phyloP scores from a whole-genome alignment of 2,888 invertebrate genomes.

The Eristalis intricaria region DNA sequence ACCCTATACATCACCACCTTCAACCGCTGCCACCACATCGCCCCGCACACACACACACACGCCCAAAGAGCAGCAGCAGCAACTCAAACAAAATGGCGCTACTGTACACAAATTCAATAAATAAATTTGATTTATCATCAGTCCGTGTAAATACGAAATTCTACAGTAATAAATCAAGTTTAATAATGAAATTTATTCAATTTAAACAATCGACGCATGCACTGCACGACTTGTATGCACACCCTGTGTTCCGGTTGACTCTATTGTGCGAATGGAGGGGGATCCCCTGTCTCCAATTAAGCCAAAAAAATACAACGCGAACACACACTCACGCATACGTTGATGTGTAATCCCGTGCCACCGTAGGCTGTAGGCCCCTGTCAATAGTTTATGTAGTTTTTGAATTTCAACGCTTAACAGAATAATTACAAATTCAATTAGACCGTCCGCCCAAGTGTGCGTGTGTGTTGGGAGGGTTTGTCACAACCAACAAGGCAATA shows the following conservation, averaged over 20 bases:
- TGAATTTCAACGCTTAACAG: slow-evolving; percentile 27
- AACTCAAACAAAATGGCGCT: slow-evolving; percentile 15
- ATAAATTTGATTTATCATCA: slow-evolving; percentile 68
- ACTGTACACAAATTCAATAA: slow-evolving; percentile 57
- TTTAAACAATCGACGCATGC: slow-evolving; percentile 58
- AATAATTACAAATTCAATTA: slow-evolving; percentile 42
- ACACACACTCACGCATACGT: no score
- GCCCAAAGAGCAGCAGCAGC: not conserved
- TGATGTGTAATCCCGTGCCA: no score
- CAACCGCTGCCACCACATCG: not conserved
- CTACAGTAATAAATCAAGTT: slow-evolving; percentile 63
- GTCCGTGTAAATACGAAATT: slow-evolving; percentile 59
- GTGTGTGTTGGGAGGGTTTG: not conserved
- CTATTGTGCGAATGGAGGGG: slow-evolving; percentile 7
- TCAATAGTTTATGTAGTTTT: slow-evolving; percentile 10
- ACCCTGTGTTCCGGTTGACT: not conserved
- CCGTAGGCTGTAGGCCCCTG: not conserved
- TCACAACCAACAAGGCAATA: not conserved
- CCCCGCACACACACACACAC: not conserved
- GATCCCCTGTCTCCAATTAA: slow-evolving; percentile 29
- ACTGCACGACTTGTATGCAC: not conserved
- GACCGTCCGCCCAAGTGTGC: not conserved
- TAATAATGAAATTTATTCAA: slow-evolving; percentile 69
- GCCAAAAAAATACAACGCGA: not conserved
- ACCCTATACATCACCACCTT: not conserved